Evolutionary conservation across 2,113 vertebrate genomes (phyloP), one percentile per base, ranked within the genome.

Genomic region (Bambusicola thoracicus): DNA sequence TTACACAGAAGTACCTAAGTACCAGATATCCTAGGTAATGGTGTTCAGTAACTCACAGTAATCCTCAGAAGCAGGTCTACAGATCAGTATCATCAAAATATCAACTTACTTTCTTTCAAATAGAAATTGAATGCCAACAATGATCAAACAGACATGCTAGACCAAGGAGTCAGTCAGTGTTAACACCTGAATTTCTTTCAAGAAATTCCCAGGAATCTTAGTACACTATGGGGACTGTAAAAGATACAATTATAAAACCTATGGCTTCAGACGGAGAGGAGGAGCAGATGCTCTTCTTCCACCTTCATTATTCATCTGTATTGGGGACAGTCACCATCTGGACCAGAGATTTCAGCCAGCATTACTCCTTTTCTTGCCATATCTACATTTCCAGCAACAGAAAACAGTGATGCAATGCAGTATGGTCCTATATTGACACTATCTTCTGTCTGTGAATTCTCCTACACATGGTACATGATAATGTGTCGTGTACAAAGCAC

Each of bases 401-500:
- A 73, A 87, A 77, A 40, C 22, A n/a, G 41, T 15, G 38, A 46
- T 63, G 46, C 29, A 74, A 48, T 25, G 41, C 68, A 89, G 51
- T 51, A 41, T 1, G 4, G 75, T 51, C 81, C 70, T 55, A 58
- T 0, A 0, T 46, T 83, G 73, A 81, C 49, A 67, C 41, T 51
- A 56, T 9, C 68, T 83, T 87, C 89, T 79, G 44, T 41, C 81
- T 69, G 41, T 80, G 87, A 95, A 66, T 94, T 94, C 78, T 73
- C 24, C 68, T 51, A 40, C 72, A 59, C 48, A 22, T 2, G 34
- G 40, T 74, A 91, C 82, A 90, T 17, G 76, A 81, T 46, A 77
- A 94, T 94, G 94, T 92, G 93, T 92, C 90, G 92, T 61, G 79
- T 27, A 22, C 70, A 74, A 75, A 85, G 63, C 87, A 77, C 1